phyloP scores from a whole-genome alignment of 2,113 vertebrate genomes.

The Parus major region DNA sequence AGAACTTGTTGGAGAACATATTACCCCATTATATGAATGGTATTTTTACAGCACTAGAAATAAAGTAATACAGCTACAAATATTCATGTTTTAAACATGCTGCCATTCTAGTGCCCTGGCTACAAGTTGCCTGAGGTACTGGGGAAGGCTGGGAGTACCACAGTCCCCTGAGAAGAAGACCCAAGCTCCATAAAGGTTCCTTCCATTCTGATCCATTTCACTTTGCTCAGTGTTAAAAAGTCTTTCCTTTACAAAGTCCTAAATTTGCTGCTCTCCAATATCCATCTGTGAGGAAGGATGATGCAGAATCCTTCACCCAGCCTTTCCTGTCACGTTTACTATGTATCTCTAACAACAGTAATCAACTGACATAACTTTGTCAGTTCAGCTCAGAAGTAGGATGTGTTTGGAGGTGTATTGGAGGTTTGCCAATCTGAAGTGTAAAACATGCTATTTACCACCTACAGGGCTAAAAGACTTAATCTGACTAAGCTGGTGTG shows the following conservation, averaged over 20 bases:
- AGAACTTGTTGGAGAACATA: constrained; percentile 47
- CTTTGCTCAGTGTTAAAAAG: not conserved
- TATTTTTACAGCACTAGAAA: constrained; percentile 53
- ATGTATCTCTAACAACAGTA: not conserved
- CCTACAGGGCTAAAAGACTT: not conserved
- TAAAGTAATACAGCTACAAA: constrained; percentile 48
- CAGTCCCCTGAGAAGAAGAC: not conserved
- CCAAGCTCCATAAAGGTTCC: not conserved
- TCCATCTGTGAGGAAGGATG: not conserved
- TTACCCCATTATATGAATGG: constrained; percentile 32
- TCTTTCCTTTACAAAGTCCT: not conserved
- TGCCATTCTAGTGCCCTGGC: not conserved
- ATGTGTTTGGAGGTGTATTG: too few species aligned
- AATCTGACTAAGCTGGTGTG: not conserved
- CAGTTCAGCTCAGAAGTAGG: not conserved
- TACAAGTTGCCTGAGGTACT: not conserved
- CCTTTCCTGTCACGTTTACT: not conserved
- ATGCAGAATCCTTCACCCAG: not conserved
- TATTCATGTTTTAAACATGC: not conserved
- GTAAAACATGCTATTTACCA: not conserved
- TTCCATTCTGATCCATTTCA: not conserved
- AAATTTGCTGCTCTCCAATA: not conserved
- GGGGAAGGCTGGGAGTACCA: not conserved
- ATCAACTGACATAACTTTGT: not conserved
- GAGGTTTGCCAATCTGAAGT: not conserved